A percentile compares a stretch with the other conserved stretches of the same genome.
Conservation (phyloP, 2,888 invertebrate species). For the Tinea pellionella region DNA sequence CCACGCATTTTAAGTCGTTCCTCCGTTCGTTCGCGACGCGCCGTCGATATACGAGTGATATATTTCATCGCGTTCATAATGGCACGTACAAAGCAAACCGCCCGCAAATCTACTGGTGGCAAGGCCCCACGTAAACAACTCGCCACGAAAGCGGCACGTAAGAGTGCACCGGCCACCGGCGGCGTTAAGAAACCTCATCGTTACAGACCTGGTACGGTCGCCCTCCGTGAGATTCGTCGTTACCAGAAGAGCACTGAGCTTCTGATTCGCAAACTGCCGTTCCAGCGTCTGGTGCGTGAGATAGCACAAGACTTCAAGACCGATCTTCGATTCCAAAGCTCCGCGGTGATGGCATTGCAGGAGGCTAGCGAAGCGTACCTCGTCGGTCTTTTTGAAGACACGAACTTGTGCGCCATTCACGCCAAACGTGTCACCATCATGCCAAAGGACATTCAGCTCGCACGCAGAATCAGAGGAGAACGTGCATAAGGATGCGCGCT, state of each 20-base stretch:
- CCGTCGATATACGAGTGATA: too few relatives aligned
- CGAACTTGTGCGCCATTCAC: not conserved
- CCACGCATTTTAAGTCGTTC: too few relatives aligned
- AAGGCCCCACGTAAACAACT: conserved; percentile 6
- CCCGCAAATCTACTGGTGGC: conserved; percentile 8
- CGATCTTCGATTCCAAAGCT: conserved; percentile 61
- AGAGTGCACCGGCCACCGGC: conserved; percentile 11
- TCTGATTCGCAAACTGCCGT: conserved; percentile 71
- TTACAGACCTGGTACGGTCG: conserved; percentile 73
- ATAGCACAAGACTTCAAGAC: conserved; percentile 4
- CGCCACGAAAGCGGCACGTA: conserved; percentile 11
- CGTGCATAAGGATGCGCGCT: conserved; percentile 28
- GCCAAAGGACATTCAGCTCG: conserved; percentile 18
- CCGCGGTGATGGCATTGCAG: conserved; percentile 69
- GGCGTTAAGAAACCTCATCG: conserved; percentile 11
- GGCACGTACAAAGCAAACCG: conserved; percentile 11
- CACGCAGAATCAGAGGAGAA: conserved; percentile 46
- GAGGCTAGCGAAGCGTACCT: conserved; percentile 58
- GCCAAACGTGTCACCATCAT: conserved; percentile 1
- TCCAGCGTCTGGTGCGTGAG: conserved; percentile 67
- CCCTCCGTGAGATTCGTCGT: conserved; percentile 81
- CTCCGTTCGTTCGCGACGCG: too few relatives aligned
- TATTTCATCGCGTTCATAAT: not conserved
- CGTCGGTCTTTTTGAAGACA: conserved; percentile 54
- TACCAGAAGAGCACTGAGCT: conserved; percentile 83